Evolutionary conservation across 92 coral and sea anemone species (phyloP).

Genomic region (Nematostella vectensis): DNA sequence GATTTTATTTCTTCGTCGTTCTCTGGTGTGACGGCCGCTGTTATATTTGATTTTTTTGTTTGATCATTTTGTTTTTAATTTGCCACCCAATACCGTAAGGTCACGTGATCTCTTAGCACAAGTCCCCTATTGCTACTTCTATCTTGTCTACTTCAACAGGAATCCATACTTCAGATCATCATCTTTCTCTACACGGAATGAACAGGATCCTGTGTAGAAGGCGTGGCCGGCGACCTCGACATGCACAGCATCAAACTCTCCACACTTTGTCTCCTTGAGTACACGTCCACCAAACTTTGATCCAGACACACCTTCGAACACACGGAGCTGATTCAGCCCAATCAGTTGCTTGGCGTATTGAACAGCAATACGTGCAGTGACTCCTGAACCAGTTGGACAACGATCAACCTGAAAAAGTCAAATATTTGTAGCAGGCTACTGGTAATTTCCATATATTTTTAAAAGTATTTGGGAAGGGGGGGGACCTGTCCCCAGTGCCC

Average conservation of each 20-base stretch:
- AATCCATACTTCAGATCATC: slow-evolving; percentile 85
- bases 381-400: slow-evolving; percentile 93
- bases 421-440: not conserved
- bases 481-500: too few relatives aligned
- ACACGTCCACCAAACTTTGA: slow-evolving; percentile 82
- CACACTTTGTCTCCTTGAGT: slow-evolving; percentile 77
- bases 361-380: slow-evolving; percentile 94
- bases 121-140: too few relatives aligned
- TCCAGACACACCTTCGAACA: slow-evolving; percentile 76
- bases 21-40: too few relatives aligned
- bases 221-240: slow-evolving; percentile 94
- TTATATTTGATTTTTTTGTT: too few relatives aligned
- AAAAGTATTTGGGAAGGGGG: too few relatives aligned
- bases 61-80: too few relatives aligned
- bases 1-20: too few relatives aligned
- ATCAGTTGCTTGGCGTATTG: slow-evolving; percentile 83
- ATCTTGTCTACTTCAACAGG: slow-evolving; percentile 25
- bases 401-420: slow-evolving; percentile 71
- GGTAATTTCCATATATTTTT: not conserved
- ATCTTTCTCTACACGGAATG: slow-evolving; percentile 77
- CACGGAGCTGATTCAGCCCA: slow-evolving; percentile 61
- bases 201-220: slow-evolving; percentile 77
- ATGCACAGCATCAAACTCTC: slow-evolving; percentile 90
- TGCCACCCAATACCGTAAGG: too few relatives aligned
- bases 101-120: too few relatives aligned